These are phyloP conservation scores for Tachysurus vachellii DNA, from an alignment of 2,113 vertebrate species.

Conservation along the genomic window DNA sequence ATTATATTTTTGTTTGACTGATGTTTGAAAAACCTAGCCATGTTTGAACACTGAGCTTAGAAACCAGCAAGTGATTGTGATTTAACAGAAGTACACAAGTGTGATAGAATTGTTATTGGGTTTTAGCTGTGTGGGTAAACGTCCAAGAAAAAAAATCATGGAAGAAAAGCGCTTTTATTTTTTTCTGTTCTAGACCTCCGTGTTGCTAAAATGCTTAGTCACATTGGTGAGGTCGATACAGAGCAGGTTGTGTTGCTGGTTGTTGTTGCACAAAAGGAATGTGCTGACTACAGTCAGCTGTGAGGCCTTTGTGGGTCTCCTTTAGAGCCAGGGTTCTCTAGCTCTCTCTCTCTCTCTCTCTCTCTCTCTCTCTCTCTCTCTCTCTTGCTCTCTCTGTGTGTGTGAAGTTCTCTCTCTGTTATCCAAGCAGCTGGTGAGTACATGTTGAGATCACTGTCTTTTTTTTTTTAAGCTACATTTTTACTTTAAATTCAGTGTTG, in stretches of 20 bases:
- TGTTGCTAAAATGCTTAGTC: conserved; percentile 26
- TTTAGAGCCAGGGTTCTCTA: neutral
- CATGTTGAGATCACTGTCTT: neutral
- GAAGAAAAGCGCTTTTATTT: neutral
- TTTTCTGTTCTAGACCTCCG: neutral
- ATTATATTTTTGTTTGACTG: neutral
- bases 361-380: neutral
- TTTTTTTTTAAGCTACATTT: neutral
- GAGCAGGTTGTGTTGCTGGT: conserved; percentile 20
- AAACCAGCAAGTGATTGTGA: neutral
- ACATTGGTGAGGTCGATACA: conserved; percentile 27
- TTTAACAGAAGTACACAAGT: neutral
- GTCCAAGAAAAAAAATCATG: neutral
- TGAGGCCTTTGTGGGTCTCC: conserved; percentile 22
- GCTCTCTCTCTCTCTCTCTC: too few relatives aligned
- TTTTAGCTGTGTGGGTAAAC: neutral
- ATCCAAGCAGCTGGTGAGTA: neutral
- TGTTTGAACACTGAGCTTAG: neutral
- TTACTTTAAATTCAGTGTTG: neutral
- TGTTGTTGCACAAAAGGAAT: conserved; percentile 29
- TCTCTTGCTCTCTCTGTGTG: neutral
- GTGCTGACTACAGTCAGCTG: conserved; percentile 35
- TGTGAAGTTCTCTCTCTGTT: neutral
- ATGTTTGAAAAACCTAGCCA: neutral
- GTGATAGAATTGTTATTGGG: neutral